Base-by-base conservation (phyloP, 2,888 invertebrate species). In the Erannis defoliaria region DNA sequence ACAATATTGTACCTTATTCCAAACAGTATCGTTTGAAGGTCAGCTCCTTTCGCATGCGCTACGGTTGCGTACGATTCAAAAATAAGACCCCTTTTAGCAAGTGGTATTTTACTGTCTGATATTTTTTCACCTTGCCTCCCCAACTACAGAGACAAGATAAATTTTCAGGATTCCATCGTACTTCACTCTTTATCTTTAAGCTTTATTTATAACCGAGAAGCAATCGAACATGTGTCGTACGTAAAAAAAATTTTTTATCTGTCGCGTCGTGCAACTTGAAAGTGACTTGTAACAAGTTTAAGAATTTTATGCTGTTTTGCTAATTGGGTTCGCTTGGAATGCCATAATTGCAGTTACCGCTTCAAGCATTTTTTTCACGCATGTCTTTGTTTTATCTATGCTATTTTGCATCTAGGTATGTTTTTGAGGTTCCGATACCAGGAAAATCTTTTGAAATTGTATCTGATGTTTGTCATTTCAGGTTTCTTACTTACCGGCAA, bases 201-300 rank as follows among this genome's bases (percentile, higher is more conserved):
- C 62, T 61, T 66, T 67, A 67, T 67, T 66, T 67, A 67, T 66
- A 64, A 55, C 66, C 62, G 42, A 62, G 58, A 65, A 55, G 51
- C 43, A 65, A 64, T 65, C 64, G 60, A 67, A 64, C 56, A 64
- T 59, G 55, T 40, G 51, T 53, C 62, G 64, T 61, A 55, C 55
- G 50, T 67, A 62, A 68, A 67, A 67, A 62, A 55, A 54, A 62
- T 64, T 67, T 68, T 66, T 55, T 37, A 53, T 31, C 43, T 50
- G 55, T 51, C n/a, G n/a, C n/a, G 51, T 59, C 49, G 33, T 48
- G 40, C 54, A 61, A 64, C 53, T 66, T 54, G n/a, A n/a, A n/a
- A n/a, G n/a, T 43, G 33, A 12, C 5, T 46, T 23, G 14, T 29
- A 2, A 29, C 23, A 23, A 18, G n/a, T 14, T 26, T 9, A 29